Conservation (phyloP, 1,140 invertebrate genomes). For the Orius laevigatus region DNA sequence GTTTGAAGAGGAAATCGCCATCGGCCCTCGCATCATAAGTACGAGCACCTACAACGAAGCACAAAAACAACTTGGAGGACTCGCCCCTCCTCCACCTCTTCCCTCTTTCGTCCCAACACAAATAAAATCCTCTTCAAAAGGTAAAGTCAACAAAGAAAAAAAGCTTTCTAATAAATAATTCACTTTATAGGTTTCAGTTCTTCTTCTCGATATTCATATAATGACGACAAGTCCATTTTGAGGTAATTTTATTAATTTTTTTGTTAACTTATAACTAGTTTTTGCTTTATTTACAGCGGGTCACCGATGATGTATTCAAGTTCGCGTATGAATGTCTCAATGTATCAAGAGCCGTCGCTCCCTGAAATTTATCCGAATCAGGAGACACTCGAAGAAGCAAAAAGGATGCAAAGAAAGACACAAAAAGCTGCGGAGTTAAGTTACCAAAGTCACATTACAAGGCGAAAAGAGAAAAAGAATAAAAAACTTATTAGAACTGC, state of each 20-base stretch:
- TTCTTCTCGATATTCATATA: conserved; percentile 23
- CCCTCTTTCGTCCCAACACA: too few species aligned
- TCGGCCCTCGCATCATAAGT: conserved; percentile 16
- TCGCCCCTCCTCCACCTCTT: not conserved
- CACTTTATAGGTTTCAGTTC: conserved; percentile 20
- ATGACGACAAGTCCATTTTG: conserved; percentile 32
- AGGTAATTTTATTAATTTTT: not conserved
- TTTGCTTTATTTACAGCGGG: not conserved
- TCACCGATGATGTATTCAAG: too few species aligned
- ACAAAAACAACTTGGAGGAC: conserved; percentile 14
- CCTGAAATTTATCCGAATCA: conserved; percentile 12
- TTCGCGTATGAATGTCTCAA: too few species aligned
- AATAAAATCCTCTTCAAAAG: conserved; percentile 7
- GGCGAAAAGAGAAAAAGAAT: conserved; percentile 33
- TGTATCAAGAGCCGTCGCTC: too few species aligned
- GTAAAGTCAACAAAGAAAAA: conserved; percentile 14
- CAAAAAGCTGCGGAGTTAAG: conserved; percentile 30
- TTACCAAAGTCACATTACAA: conserved; percentile 15
- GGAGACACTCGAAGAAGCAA: conserved; percentile 28
- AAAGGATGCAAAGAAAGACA: conserved; percentile 31
- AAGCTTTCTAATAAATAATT: conserved; percentile 2
- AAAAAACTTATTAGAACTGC: conserved; percentile 62
- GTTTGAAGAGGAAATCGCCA: conserved; percentile 23
- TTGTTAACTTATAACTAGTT: not conserved
- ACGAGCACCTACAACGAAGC: conserved; percentile 17